Conservation (phyloP, 2,888 invertebrate genomes). For the Trissoscelio sp. region DNA sequence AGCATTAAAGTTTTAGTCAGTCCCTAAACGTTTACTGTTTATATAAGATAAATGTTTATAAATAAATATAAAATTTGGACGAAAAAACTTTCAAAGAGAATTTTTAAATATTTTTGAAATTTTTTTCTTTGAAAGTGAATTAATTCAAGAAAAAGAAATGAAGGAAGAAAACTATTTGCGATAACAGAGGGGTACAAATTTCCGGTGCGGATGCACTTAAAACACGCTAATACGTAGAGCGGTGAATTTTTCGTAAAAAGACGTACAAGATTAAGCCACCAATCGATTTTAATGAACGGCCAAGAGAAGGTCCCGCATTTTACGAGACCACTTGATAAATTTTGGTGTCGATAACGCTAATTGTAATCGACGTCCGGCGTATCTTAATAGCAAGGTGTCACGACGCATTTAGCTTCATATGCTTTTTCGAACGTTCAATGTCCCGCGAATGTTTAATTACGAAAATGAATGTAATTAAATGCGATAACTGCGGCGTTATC, state of each 20-base stretch:
- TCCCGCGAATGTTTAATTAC: slow-evolving; percentile 52
- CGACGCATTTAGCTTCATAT: slow-evolving; percentile 37
- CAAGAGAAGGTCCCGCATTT: slow-evolving; percentile 54
- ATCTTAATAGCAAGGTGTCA: slow-evolving; percentile 68
- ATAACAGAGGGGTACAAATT: slow-evolving; percentile 24
- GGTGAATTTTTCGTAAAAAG: slow-evolving; percentile 36
- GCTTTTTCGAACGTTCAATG: slow-evolving; percentile 51
- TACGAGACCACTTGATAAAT: slow-evolving; percentile 64
- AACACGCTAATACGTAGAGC: background rate
- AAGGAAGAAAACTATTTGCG: no score
- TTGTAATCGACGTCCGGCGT: slow-evolving; percentile 65
- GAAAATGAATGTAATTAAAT: slow-evolving; percentile 45
- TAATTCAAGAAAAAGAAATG: no score
- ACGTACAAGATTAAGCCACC: slow-evolving; percentile 34
- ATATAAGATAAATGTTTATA: no score
- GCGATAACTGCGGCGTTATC: background rate
- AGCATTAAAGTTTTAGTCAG: no score
- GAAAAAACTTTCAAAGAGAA: no score
- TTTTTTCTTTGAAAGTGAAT: no score
- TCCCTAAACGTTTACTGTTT: no score
- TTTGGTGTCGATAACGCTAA: slow-evolving; percentile 67
- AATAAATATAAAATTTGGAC: no score
- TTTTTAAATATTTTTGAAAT: no score
- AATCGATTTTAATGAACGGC: slow-evolving; percentile 58
- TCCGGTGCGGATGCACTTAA: slow-evolving; percentile 13